These are phyloP conservation scores for Leptinotarsa haldemani DNA, from an alignment of 2,888 invertebrate species.

Conservation along the genomic window DNA sequence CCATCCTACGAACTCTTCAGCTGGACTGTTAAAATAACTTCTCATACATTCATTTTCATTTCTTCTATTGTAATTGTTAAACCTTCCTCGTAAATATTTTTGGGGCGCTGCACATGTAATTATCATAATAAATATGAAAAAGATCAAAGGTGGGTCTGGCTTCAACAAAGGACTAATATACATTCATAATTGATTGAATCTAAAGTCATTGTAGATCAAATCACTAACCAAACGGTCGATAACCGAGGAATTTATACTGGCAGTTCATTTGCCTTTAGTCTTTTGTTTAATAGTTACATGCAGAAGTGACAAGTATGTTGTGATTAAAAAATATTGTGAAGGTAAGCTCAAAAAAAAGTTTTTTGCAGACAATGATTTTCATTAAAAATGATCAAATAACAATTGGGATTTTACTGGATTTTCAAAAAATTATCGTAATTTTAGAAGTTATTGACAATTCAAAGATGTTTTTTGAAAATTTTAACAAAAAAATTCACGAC, in stretches of 20 bases:
- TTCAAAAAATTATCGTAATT: no score
- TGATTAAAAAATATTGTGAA: not conserved
- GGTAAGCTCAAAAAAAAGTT: not conserved
- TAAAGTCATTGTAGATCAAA: not conserved
- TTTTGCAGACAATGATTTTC: no score
- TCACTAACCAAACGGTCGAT: not conserved
- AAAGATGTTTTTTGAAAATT: no score
- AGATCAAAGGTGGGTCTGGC: slow-evolving; percentile 21
- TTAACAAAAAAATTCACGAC: no score
- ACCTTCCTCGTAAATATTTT: slow-evolving; percentile 15
- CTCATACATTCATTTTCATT: not conserved
- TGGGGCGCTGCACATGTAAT: not conserved
- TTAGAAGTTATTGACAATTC: no score
- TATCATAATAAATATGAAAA: not conserved
- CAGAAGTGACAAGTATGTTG: not conserved
- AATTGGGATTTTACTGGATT: no score
- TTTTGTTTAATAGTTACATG: not conserved
- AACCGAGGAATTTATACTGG: not conserved
- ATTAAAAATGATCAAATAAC: no score
- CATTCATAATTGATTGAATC: slow-evolving; percentile 2
- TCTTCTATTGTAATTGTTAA: not conserved
- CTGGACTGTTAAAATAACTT: no score
- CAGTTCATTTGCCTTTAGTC: not conserved
- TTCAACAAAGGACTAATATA: slow-evolving; percentile 9
- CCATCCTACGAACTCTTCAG: no score